Percentiles rank a stretch among this genome's conserved stretches.
Conservation (phyloP, 2,113 vertebrate species). For the Ptilorrhoa leucosticta region DNA sequence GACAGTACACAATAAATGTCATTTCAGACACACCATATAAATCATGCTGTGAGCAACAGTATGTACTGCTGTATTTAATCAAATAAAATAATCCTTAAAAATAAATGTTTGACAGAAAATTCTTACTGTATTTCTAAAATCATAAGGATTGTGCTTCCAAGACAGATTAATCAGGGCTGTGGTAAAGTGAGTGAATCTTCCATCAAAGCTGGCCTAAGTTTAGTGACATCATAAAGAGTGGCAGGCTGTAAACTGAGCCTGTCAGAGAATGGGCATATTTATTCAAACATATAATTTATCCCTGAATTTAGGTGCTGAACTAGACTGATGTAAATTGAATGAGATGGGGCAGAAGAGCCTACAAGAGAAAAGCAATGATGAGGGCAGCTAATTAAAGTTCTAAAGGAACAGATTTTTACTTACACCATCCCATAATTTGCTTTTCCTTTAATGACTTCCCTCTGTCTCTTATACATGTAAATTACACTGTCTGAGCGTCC, state of each 20-base stretch:
- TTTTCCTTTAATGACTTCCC: constrained; percentile 31
- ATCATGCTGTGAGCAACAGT: neutral
- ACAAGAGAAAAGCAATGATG: neutral
- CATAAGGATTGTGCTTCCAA: neutral
- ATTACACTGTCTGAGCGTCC: neutral
- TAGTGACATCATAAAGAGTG: neutral
- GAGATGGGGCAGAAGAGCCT: neutral
- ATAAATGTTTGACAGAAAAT: neutral
- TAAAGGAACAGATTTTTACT: constrained; percentile 18
- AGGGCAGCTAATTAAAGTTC: constrained; percentile 7
- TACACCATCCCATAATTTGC: constrained; percentile 3
- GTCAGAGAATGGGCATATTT: neutral
- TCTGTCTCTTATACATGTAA: constrained; percentile 14
- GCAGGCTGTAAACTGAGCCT: neutral
- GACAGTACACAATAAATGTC: neutral
- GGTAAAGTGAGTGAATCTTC: neutral
- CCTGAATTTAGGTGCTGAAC: neutral
- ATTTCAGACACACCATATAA: neutral
- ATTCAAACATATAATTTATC: neutral
- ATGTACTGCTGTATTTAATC: neutral
- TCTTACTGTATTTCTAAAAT: neutral
- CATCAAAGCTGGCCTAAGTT: neutral
- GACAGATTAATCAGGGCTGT: neutral
- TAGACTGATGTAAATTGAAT: neutral
- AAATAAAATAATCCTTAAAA: neutral